Evolutionary conservation across 2,888 invertebrate species (phyloP), one percentile per base, ranked within the genome.

Genomic region (Parthenolecanium corni): DNA sequence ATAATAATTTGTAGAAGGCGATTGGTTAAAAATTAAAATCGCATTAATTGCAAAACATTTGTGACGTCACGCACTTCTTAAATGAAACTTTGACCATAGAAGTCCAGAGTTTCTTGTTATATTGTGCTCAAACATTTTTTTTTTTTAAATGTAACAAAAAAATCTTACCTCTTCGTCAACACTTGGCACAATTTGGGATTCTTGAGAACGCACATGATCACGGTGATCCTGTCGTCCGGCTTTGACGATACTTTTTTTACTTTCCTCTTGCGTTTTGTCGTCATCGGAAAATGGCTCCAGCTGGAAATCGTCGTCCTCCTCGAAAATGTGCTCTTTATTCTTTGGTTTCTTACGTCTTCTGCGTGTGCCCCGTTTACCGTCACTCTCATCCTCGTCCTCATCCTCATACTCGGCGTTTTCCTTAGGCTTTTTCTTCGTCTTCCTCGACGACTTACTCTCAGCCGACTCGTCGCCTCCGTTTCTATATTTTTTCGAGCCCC

Each of bases 301-400:
- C 12, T 51, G 40, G 14, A 56, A 57, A 12, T 64, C 25, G 5
- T 64, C 58, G 42, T 65, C 49, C 12, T 63, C 47, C 12, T 16
- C 52, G 36, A 40, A 52, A 18, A 36, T 25, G 18, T 47, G 25
- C 12, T 51, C 52, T 12, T 46, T 56, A n/a, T n/a, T n/a, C 31
- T 64, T 64, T 12, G 64, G 44, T 23, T 64, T 64, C 31, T 64
- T 64, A 3, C 44, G 51, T 53, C 38, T 64, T 46, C 52, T 64
- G 46, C 23, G 23, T n/a, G 16, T 20, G 23, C 14, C 44, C 16
- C 61, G 36, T 18, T 62, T 46, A 18, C 23, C 3, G 3, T 52
- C 47, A 1, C 36, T 31, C 11, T 23, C 52, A 23, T 64, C 61
- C 2, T 52, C 47, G 1, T 46, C 42, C 3, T 31, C 52, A 42